These are phyloP conservation scores for Schizotus pectinicornis DNA, from an alignment of 2,888 invertebrate genomes.

Conservation along the genomic window DNA sequence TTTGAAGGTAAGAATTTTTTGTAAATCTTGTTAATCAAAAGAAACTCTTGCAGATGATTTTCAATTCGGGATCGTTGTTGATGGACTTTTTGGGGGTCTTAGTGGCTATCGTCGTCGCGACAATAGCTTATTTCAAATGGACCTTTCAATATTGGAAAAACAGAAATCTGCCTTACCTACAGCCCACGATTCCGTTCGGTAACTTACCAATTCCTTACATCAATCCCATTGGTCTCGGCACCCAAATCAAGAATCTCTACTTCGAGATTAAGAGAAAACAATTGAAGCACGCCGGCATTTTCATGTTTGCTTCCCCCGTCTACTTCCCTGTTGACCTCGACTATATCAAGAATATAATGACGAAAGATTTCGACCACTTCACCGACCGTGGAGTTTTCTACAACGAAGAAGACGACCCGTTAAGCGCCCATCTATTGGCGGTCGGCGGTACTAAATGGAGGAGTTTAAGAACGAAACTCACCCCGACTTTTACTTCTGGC, in stretches of 20 bases:
- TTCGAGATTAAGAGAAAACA: constrained; percentile 7
- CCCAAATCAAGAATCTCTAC: constrained; percentile 10
- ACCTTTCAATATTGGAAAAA: constrained; percentile 21
- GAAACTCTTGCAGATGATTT: too few species aligned
- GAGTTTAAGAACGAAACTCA: constrained; percentile 12
- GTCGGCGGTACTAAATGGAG: constrained; percentile 12
- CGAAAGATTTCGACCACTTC: constrained; percentile 27
- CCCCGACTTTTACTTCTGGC: constrained; percentile 19
- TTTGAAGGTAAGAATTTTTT: too few species aligned
- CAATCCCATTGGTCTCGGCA: not conserved
- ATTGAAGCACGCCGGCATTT: constrained; percentile 24
- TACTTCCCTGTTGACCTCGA: constrained; percentile 20
- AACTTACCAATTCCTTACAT: constrained; percentile 7
- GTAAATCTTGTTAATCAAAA: too few species aligned
- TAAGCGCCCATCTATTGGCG: constrained; percentile 11
- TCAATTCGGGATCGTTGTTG: too few species aligned
- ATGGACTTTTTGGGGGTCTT: too few species aligned
- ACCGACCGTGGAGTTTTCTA: constrained; percentile 19
- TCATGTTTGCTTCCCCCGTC: constrained; percentile 3
- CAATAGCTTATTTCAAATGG: constrained; percentile 17
- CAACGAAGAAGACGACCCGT: constrained; percentile 20
- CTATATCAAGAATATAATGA: constrained; percentile 21
- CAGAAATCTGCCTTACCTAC: constrained; percentile 2
- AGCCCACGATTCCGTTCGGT: constrained; percentile 21
- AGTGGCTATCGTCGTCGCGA: too few species aligned